Evolutionary conservation across 2,797 vertebrate species (phyloP), one percentile per base, ranked within the genome.

Genomic region (Fistularia tabacaria): DNA sequence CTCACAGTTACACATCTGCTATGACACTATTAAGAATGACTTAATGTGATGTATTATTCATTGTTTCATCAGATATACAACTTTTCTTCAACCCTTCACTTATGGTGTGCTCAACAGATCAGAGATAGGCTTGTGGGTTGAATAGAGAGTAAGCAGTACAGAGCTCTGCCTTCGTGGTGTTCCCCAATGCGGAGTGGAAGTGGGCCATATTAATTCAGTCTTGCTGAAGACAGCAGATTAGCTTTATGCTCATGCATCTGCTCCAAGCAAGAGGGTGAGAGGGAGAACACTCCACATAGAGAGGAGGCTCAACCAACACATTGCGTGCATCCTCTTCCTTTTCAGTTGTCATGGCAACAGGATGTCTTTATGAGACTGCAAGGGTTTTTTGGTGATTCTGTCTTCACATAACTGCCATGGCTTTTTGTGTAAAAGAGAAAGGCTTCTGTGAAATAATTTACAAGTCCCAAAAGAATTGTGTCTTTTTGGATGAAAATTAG

Each of bases 281-380:
- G 73, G 73, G 79, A 64, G 69, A 81, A 79, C 75, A 81, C 78
- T 79, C 66, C 73, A 66, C 73, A 75, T 70, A 76, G 74, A 69
- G 77, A 80, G 76, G 78, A 82, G 68, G 77, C 74, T 84, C 80
- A 63, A 14, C 72, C 75, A 86, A 84, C 81, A 74, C 71, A 70
- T 77, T 36, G n/a, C 52, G 67, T 54, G 48, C 77, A 63, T 51
- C 72, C 64, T 72, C 66, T 65, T 77, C 67, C 54, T 59, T 14
- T 46, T 46, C 47, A 60, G 73, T 91, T 45, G 73, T 74, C 87
- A 90, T 89, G 85, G 87, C 82, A 90, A 91, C 85, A 64, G 59
- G 66, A 84, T 79, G 84, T 80, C 75, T 84, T 86, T 77, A 64
- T 38, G 51, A 52, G 64, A 39, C 66, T 44, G 46, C 56, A 46